Base-by-base conservation (phyloP, 92 coral and sea anemone genomes). In the Nematostella vectensis region DNA sequence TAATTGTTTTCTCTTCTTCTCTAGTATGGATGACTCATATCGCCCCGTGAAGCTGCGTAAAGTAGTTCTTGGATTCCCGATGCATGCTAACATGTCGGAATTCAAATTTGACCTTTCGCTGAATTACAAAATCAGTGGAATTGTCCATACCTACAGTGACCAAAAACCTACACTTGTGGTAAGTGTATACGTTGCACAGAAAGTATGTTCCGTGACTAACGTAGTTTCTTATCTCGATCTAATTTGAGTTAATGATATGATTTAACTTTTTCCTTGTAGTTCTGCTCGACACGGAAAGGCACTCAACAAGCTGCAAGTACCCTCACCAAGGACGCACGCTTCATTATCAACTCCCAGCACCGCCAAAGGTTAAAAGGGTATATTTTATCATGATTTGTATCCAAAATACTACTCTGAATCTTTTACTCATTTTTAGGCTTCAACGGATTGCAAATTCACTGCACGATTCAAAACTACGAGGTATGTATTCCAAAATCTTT, bases 121-220 rank as follows among this genome's bases (percentile, higher is more conserved):
- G 40, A 89, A 85, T 67, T 89, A 89, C 77, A 89, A 85, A 61
- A 76, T 93, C 63, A 93, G 93, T 48, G 87, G 88, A 12, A 74
- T 93, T 29, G 81, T 93, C 26, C 88, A 78, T 43, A 82, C 93
- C 28, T 93, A 86, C 81, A 76, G 89, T 27, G 96, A 82, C 48
- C 69, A 78, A 40, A 89, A 89, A 58, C 97, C 97, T 4, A 89
- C 97, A 11, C 82, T 89, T 16, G 97, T 93, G 94, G 96, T 86
- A 57, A 79, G 89, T 51, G 25, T 21, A 21, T 25, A 38, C n/a
- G n/a, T n/a, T n/a, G n/a, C 11, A 27, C 13, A n/a, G 1, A 21
- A 9, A 13, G 47, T 9, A n/a, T n/a, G 1, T 1, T 12, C 10
- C 29, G 12, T 1, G 62, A 4, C 27, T n/a, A 10, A 10, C 11